Conservation (phyloP, 2,888 invertebrate genomes). For the Punctoribates punctum region DNA sequence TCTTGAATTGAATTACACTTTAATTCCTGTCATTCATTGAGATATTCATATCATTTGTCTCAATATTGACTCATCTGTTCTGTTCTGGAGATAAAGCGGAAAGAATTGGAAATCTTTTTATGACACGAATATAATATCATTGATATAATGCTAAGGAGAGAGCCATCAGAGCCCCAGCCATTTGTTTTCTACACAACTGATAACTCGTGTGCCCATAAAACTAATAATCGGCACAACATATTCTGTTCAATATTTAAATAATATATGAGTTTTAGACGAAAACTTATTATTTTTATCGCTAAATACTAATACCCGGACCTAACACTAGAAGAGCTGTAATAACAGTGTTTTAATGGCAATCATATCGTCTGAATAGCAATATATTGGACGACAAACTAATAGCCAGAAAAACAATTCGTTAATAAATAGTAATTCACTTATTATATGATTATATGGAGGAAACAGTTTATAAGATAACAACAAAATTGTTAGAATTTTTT, state of each 20-base stretch:
- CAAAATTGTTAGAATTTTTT: neutral
- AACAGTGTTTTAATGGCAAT: neutral
- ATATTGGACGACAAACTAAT: conserved; percentile 22
- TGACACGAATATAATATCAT: neutral
- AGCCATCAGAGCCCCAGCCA: no score
- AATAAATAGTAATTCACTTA: neutral
- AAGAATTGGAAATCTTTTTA: neutral
- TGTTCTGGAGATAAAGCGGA: neutral
- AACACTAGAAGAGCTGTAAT: conserved; percentile 2
- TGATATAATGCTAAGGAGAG: neutral
- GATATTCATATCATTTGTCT: neutral
- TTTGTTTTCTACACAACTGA: neutral
- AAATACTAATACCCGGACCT: conserved; percentile 25
- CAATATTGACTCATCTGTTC: conserved; percentile 10
- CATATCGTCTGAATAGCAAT: neutral
- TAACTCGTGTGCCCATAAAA: neutral
- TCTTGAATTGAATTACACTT: neutral
- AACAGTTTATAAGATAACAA: conserved; percentile 11
- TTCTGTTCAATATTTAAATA: neutral
- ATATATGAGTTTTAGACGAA: neutral
- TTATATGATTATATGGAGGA: conserved; percentile 25
- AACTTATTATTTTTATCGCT: neutral
- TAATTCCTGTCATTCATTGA: neutral
- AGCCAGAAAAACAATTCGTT: neutral
- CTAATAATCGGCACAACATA: neutral